Percentiles rank a stretch among this genome's conserved stretches.
These are phyloP conservation scores for Theodoxus fluviatilis DNA, from an alignment of 2,888 invertebrate genomes.

Conservation along the genomic window DNA sequence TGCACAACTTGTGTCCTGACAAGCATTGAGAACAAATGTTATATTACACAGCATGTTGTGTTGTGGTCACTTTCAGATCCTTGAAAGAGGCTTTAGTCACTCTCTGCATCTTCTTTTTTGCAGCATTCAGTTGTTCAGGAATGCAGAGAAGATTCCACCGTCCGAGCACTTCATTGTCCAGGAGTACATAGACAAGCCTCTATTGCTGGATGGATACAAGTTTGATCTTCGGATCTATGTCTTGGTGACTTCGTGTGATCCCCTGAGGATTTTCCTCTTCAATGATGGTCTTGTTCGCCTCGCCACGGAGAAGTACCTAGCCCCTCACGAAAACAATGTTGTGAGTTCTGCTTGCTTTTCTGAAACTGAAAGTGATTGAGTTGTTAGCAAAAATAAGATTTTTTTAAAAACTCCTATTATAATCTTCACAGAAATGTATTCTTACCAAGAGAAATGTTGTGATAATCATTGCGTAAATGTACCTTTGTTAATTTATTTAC, in stretches of 20 bases:
- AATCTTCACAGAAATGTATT: neutral
- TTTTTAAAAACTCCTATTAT: neutral
- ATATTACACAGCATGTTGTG: neutral
- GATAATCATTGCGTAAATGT: neutral
- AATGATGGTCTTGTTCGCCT: conserved; percentile 64
- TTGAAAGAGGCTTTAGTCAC: neutral
- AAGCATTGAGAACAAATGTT: too few relatives aligned
- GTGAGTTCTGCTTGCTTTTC: conserved; percentile 43
- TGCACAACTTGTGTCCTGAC: too few relatives aligned
- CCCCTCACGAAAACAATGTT: conserved; percentile 60
- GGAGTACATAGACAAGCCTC: conserved; percentile 65
- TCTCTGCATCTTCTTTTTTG: conserved; percentile 25
- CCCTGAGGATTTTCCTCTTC: conserved; percentile 62
- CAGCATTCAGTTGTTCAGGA: conserved; percentile 58
- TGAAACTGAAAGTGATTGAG: neutral
- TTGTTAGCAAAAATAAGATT: neutral
- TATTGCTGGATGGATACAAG: conserved; percentile 65
- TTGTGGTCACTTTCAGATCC: neutral
- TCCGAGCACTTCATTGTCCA: conserved; percentile 63
- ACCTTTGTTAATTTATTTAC: neutral
- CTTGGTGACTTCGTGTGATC: conserved; percentile 65
- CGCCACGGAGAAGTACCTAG: conserved; percentile 64
- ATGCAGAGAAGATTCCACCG: conserved; percentile 60
- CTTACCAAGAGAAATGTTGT: neutral
- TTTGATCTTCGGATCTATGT: conserved; percentile 65